Conservation (phyloP, 2,797 vertebrate genomes). For the Odontamblyopus rebecca region DNA sequence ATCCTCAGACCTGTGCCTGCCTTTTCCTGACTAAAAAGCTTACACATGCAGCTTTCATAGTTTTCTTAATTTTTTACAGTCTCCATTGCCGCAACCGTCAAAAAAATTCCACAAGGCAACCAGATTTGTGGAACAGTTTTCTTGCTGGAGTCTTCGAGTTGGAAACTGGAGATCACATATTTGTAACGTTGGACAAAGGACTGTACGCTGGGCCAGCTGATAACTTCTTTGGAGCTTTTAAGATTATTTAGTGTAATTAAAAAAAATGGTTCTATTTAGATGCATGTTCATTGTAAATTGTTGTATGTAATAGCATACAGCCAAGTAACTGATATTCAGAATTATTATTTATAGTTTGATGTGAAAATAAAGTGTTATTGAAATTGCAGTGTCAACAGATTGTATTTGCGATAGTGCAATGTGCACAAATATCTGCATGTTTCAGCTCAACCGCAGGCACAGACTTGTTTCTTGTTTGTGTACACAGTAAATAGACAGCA, state of each 20-base stretch:
- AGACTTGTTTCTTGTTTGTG: constrained; percentile 16
- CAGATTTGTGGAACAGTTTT: constrained; percentile 62
- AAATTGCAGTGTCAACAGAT: constrained; percentile 3
- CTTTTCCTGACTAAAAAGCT: neutral
- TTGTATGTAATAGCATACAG: constrained; percentile 35
- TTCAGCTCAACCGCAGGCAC: constrained; percentile 16
- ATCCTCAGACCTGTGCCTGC: neutral
- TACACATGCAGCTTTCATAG: neutral
- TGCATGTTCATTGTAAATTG: constrained; percentile 24
- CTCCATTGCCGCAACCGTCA: constrained; percentile 14
- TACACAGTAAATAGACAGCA: constrained; percentile 10
- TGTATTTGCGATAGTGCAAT: neutral
- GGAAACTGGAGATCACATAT: constrained; percentile 49
- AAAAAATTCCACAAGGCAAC: fast-evolving
- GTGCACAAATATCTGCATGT: neutral
- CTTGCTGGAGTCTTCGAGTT: constrained; percentile 69
- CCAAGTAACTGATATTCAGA: constrained; percentile 72
- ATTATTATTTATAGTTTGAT: constrained; percentile 8
- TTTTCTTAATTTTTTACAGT: constrained; percentile 32
- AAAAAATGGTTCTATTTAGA: constrained; percentile 8
- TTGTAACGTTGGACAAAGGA: constrained; percentile 47
- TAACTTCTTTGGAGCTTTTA: constrained; percentile 73
- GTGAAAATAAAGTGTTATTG: neutral
- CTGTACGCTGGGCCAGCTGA: constrained; percentile 23
- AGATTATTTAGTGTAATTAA: constrained; percentile 44